These are phyloP conservation scores for Tetranychus truncatus DNA, from an alignment of 2,888 invertebrate genomes.

Conservation along the genomic window DNA sequence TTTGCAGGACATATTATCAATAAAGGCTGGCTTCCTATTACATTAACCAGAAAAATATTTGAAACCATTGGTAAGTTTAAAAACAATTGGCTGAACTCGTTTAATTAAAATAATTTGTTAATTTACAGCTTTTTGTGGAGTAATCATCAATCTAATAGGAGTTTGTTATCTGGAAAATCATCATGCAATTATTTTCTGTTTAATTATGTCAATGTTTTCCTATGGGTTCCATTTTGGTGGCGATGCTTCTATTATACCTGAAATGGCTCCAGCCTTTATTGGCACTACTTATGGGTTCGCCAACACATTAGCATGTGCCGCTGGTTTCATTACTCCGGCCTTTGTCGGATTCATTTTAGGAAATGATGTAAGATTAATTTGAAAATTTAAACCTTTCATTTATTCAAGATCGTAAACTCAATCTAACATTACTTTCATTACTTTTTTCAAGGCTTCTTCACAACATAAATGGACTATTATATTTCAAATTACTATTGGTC, in stretches of 20 bases:
- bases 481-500: background rate
- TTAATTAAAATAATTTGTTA: background rate
- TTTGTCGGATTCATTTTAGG: background rate
- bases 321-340: background rate
- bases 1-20: background rate
- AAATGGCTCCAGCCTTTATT: background rate
- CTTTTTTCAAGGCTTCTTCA: background rate
- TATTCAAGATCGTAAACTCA: no score
- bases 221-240: background rate
- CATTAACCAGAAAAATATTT: background rate
- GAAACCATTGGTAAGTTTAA: background rate
- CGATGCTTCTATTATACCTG: background rate
- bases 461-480: background rate
- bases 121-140: background rate
- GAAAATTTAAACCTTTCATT: no score
- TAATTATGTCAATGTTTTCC: background rate
- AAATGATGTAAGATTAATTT: background rate
- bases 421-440: background rate
- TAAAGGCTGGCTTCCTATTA: background rate
- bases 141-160: background rate
- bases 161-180: background rate
- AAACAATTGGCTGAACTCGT: no score
- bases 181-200: background rate
- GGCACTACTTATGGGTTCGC: background rate
- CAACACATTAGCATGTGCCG: background rate